phyloP scores from a whole-genome alignment of 2,888 invertebrate species.

The Protodeltote pygarga region DNA sequence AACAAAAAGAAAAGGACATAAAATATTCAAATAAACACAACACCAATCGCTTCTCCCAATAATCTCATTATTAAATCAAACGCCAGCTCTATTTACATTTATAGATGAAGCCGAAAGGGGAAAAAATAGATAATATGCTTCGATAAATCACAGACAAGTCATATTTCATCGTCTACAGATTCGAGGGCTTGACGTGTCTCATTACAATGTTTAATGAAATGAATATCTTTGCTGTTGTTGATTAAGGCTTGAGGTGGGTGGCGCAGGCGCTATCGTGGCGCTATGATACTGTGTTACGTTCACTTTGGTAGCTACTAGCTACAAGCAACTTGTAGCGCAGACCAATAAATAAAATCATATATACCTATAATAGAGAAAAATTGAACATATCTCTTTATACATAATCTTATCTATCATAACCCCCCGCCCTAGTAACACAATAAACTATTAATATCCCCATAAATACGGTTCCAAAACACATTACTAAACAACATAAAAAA shows the following conservation, averaged over 20 bases:
- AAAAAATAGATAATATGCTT: conserved; percentile 77
- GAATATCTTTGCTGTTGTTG: conserved; percentile 56
- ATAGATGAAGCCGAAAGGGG: conserved; percentile 61
- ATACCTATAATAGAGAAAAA: too few species aligned
- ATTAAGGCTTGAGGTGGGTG: background rate
- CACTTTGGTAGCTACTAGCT: too few species aligned
- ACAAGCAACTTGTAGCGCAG: too few species aligned
- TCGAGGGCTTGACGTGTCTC: conserved; percentile 58
- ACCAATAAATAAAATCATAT: too few species aligned
- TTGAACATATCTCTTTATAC: too few species aligned
- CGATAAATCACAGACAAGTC: conserved; percentile 74
- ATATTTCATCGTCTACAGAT: conserved; percentile 67
- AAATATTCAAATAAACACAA: conserved; percentile 62
- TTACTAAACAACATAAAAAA: too few species aligned
- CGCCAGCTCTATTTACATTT: conserved; percentile 78
- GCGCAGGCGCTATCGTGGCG: too few species aligned
- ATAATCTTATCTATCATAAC: too few species aligned
- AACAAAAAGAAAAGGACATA: conserved; percentile 16
- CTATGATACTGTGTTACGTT: too few species aligned
- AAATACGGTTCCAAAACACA: too few species aligned
- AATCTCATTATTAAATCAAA: conserved; percentile 76
- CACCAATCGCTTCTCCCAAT: conserved; percentile 52
- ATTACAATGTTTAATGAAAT: conserved; percentile 74
- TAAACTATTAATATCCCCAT: too few species aligned
- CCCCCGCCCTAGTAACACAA: too few species aligned